Evolutionary conservation across 2,888 invertebrate genomes (phyloP).

Genomic region (Phaonia tiefii): DNA sequence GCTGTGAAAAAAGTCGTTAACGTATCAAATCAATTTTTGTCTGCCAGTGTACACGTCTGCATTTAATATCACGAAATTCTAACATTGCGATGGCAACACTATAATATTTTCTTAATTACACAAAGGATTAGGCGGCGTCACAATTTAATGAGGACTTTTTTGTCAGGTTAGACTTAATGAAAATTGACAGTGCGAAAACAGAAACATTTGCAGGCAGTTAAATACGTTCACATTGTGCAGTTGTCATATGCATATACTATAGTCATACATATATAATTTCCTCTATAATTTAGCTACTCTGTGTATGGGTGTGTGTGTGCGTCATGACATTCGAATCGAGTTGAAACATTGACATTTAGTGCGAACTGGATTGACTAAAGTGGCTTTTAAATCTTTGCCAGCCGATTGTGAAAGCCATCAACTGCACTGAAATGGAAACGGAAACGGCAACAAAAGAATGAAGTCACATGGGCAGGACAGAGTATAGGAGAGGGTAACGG

Average conservation of each 20-base stretch:
- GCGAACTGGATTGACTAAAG: slow-evolving; percentile 18
- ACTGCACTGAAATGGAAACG: slow-evolving; percentile 37
- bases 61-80: neutral
- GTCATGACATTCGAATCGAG: slow-evolving; percentile 8
- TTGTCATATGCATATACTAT: neutral
- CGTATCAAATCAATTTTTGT: slow-evolving; percentile 2
- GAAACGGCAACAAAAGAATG: slow-evolving; percentile 20
- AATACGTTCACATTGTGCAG: neutral
- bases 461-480: neutral
- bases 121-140: slow-evolving; percentile 8
- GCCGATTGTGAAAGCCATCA: slow-evolving; percentile 37
- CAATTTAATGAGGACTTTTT: slow-evolving; percentile 43
- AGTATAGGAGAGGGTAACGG: no score
- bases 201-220: no score
- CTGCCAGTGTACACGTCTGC: slow-evolving; percentile 16
- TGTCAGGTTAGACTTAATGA: slow-evolving; percentile 23
- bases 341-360: slow-evolving; percentile 5
- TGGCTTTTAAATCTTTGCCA: slow-evolving; percentile 42
- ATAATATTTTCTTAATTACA: slow-evolving; percentile 43
- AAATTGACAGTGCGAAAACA: slow-evolving; percentile 20
- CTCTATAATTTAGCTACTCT: no score
- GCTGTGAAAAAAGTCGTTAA: no score
- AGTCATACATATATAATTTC: neutral
- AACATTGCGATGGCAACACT: neutral
- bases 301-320: neutral